Conservation (phyloP, 2,888 invertebrate genomes). For the Catocala sponsa region DNA sequence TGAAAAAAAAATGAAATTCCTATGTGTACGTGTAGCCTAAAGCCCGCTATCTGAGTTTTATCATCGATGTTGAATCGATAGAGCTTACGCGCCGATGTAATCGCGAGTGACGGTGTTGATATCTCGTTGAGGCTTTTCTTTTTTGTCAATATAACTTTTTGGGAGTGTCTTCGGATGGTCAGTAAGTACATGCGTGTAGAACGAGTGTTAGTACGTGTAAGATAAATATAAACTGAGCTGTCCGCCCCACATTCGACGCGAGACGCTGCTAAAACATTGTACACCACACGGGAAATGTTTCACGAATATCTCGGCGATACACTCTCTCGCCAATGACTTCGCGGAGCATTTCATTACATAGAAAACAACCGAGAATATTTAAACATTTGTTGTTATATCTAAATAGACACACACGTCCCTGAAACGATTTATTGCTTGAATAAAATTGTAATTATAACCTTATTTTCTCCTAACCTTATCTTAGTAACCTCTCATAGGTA, state of each 20-base stretch:
- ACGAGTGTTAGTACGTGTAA: constrained; percentile 54
- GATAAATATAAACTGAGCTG: constrained; percentile 80
- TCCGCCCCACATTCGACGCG: constrained; percentile 22
- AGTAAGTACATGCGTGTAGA: constrained; percentile 75
- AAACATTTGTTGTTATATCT: constrained; percentile 17
- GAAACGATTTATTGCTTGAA: constrained; percentile 15
- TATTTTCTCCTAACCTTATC: constrained; percentile 25
- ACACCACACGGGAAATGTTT: constrained; percentile 33
- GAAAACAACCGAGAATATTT: constrained; percentile 1
- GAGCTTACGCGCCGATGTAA: constrained; percentile 31
- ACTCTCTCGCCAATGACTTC: constrained; percentile 18
- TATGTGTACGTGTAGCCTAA: constrained; percentile 46
- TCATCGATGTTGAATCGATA: constrained; percentile 44
- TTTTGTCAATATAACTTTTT: constrained; percentile 45
- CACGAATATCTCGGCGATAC: constrained; percentile 28
- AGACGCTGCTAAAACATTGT: constrained; percentile 31
- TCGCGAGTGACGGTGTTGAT: constrained; percentile 65
- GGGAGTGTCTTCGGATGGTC: constrained; percentile 67
- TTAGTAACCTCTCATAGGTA: too few relatives aligned
- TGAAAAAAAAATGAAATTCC: constrained; percentile 58
- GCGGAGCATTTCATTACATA: constrained; percentile 34
- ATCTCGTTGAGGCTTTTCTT: constrained; percentile 40
- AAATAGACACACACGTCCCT: constrained; percentile 11
- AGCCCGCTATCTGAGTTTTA: constrained; percentile 18
- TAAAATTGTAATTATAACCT: constrained; percentile 42